These are phyloP conservation scores for Dermolepida albohirtum DNA, from an alignment of 2,888 invertebrate genomes.

Conservation along the genomic window DNA sequence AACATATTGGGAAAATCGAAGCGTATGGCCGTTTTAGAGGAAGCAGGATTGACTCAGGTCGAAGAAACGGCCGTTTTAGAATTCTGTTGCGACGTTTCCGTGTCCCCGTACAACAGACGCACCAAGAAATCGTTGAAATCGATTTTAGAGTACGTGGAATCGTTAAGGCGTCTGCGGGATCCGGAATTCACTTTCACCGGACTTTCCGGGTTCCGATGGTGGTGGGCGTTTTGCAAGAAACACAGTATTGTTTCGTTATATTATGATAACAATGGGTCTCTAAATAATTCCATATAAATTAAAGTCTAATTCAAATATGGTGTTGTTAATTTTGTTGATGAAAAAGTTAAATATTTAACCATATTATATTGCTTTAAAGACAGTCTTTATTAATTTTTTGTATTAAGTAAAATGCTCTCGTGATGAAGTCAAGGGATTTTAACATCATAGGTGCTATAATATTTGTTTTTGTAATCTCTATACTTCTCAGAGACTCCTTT, in stretches of 20 bases:
- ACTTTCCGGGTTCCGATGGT: slow-evolving; percentile 82
- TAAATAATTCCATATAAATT: slow-evolving; percentile 36
- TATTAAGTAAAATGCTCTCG: too few species aligned
- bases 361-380: too few species aligned
- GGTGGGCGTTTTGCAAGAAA: slow-evolving; percentile 87
- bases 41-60: slow-evolving; percentile 70
- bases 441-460: too few species aligned
- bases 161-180: slow-evolving; percentile 70
- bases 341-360: too few species aligned
- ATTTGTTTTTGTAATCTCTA: too few species aligned
- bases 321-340: too few species aligned
- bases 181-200: slow-evolving; percentile 76
- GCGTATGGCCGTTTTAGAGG: slow-evolving; percentile 80
- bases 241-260: slow-evolving; percentile 78
- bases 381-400: too few species aligned
- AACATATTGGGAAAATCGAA: slow-evolving; percentile 82
- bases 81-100: slow-evolving; percentile 79
- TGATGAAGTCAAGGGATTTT: too few species aligned
- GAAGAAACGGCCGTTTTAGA: slow-evolving; percentile 78
- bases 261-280: slow-evolving; percentile 62
- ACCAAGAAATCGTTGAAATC: slow-evolving; percentile 76
- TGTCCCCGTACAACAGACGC: slow-evolving; percentile 77
- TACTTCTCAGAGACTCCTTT: too few species aligned
- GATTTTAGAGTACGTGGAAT: slow-evolving; percentile 75
- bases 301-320: too few species aligned